A percentile compares a stretch with the other conserved stretches of the same genome.
Evolutionary conservation across 2,888 invertebrate species (phyloP).

Genomic region (Vannuccia rotundouncinata): DNA sequence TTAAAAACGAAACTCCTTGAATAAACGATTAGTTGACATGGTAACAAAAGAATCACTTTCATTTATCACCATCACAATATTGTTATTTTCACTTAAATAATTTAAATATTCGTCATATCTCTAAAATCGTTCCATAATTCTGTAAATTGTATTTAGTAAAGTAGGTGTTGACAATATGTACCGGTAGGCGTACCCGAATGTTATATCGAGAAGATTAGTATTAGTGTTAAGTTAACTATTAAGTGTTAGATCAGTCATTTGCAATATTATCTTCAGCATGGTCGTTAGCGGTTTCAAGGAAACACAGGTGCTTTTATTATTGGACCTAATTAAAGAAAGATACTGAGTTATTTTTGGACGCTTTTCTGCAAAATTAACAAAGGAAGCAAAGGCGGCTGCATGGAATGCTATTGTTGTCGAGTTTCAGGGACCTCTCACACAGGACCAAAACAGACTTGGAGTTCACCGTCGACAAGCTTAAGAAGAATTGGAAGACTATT

Average conservation of each 20-base stretch:
- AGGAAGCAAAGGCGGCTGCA: not conserved
- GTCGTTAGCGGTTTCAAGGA: not conserved
- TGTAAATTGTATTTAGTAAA: not conserved
- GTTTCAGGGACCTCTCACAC: not conserved
- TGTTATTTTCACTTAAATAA: not conserved
- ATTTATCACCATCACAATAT: not conserved
- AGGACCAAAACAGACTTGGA: not conserved
- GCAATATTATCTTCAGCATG: not conserved
- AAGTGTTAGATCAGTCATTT: not conserved
- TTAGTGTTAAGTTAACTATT: too few relatives aligned
- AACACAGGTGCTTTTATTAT: slow-evolving; percentile 1
- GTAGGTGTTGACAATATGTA: not conserved
- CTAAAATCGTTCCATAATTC: not conserved
- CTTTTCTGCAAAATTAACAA: slow-evolving; percentile 15
- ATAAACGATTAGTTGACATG: not conserved
- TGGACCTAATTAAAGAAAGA: slow-evolving; percentile 9
- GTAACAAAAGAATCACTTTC: not conserved
- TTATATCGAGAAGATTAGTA: not conserved
- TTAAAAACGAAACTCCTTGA: not conserved
- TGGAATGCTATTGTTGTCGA: not conserved
- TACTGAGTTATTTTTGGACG: not conserved
- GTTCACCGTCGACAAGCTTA: slow-evolving; percentile 2
- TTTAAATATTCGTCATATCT: not conserved
- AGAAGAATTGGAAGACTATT: slow-evolving; percentile 2
- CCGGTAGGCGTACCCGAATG: not conserved